Conservation (phyloP, 2,797 vertebrate species). For the Rhinichthys osculus region DNA sequence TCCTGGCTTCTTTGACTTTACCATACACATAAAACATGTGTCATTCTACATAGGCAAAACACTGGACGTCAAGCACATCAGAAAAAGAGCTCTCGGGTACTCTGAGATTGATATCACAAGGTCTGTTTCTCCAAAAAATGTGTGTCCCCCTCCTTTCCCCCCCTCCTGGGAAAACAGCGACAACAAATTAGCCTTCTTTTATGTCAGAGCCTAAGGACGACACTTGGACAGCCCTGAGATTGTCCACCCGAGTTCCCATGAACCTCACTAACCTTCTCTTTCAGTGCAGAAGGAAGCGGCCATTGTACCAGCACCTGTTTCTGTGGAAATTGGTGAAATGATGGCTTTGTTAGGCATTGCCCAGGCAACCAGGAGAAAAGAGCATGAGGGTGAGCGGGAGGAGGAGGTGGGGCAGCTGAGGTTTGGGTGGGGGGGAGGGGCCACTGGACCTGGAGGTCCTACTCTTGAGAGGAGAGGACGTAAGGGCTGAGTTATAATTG, state of each 20-base stretch:
- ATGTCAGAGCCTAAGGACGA: slow-evolving; percentile 81
- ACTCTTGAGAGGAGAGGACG: slow-evolving; percentile 45
- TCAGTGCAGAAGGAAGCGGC: slow-evolving; percentile 83
- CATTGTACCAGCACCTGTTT: slow-evolving; percentile 91
- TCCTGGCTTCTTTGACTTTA: slow-evolving; percentile 21
- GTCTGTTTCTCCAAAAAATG: slow-evolving; percentile 78
- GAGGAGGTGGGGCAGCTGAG: slow-evolving; percentile 72
- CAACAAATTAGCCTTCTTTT: slow-evolving; percentile 91
- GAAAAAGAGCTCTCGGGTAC: slow-evolving; percentile 59
- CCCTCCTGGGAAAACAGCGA: slow-evolving; percentile 89
- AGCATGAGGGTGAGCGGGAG: slow-evolving; percentile 79
- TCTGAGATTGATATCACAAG: slow-evolving; percentile 76
- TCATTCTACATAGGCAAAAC: slow-evolving; percentile 65
- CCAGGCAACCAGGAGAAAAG: slow-evolving; percentile 81
- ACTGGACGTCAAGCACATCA: slow-evolving; percentile 72
- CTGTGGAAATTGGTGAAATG: slow-evolving; percentile 91
- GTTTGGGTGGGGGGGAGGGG: slow-evolving; percentile 55
- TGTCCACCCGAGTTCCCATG: slow-evolving; percentile 86
- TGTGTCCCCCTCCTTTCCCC: slow-evolving; percentile 70
- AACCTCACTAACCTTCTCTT: slow-evolving; percentile 87
- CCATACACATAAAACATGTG: slow-evolving; percentile 44
- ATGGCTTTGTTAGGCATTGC: slow-evolving; percentile 87
- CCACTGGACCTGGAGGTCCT: slow-evolving; percentile 54
- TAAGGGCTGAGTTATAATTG: slow-evolving; percentile 36
- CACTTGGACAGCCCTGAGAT: slow-evolving; percentile 86